phyloP scores from a whole-genome alignment of 2,113 vertebrate genomes.

The Vulpes ferrilata region DNA sequence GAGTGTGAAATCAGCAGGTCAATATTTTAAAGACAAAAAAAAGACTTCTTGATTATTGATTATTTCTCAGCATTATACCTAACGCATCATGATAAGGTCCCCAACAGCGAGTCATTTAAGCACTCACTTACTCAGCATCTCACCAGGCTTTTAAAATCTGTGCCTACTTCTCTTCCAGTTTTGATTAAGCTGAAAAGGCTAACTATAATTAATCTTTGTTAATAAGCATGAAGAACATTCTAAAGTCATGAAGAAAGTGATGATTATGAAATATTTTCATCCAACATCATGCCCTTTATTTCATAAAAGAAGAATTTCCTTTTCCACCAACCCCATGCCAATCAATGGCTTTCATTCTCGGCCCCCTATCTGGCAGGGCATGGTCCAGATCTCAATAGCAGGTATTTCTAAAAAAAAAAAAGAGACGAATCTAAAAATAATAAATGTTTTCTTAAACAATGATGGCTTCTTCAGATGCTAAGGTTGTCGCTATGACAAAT shows the following conservation, averaged over 20 bases:
- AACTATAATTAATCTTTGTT: conserved; percentile 36
- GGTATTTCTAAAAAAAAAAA: neutral
- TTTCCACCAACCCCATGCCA: neutral
- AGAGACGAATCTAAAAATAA: neutral
- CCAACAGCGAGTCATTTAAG: conserved; percentile 17
- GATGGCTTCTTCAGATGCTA: neutral
- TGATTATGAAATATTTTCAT: conserved; percentile 25
- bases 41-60: conserved; percentile 1
- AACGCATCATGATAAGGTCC: neutral
- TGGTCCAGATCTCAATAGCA: neutral
- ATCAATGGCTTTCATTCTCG: neutral
- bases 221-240: conserved; percentile 30
- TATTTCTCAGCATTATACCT: neutral
- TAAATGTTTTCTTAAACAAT: neutral
- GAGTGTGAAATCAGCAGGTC: neutral
- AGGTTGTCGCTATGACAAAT: neutral
- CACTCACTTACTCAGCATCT: neutral
- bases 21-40: conserved; percentile 48
- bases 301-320: conserved; percentile 8
- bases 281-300: neutral
- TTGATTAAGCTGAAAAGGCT: conserved; percentile 58
- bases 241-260: neutral
- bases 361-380: neutral
- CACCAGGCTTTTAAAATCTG: conserved; percentile 59
- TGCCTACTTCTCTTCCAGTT: neutral